Base-by-base conservation (phyloP, 2,888 invertebrate genomes). In the Ochropleura leucogaster region DNA sequence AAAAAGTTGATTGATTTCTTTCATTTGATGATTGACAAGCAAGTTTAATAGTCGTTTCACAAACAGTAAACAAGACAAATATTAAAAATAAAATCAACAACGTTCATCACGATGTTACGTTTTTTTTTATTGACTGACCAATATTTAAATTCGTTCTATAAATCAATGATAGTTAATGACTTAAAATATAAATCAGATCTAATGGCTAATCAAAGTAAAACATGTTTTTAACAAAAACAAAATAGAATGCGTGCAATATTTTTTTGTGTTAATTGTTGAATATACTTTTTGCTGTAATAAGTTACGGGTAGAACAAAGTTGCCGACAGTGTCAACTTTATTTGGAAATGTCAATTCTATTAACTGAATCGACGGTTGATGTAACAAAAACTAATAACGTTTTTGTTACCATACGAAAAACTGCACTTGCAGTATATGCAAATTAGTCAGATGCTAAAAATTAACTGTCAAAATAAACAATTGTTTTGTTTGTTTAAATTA, bases 111-210 rank as follows among this genome's bases (percentile, higher is more conserved):
- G 44, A 70, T 67, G 70, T 44, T 68, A 49, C 63, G 59, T 68
- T 44, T 10, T 80, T 71, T 79, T 76, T 63, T 72, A 71, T 57
- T 64, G 40, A 74, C 44, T 64, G 40, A 73, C 44, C 44, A 68
- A 49, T 81, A 73, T 85, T 72, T 70, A 79, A 30, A 73, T 69
- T 72, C 16, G 53, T 62, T 70, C 74, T 46, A 84, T 85, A 78
- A 78, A 83, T 85, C 83, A 80, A 70, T 83, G 76, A 63, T 78
- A 42, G 74, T 72, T 85, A 85, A 83, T 78, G 75, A 85, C 64
- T 78, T 73, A 12, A 63, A 72, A 74, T 80, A 85, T 85, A 85
- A 85, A 85, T 85, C 85, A 76, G 72, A 77, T 67, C 72, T 77
- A 85, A 79, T 75, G 73, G 69, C 65, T 70, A 60, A 70, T 79